These are phyloP conservation scores for Eolophus roseicapilla DNA, from an alignment of 2,113 vertebrate species.

Conservation along the genomic window DNA sequence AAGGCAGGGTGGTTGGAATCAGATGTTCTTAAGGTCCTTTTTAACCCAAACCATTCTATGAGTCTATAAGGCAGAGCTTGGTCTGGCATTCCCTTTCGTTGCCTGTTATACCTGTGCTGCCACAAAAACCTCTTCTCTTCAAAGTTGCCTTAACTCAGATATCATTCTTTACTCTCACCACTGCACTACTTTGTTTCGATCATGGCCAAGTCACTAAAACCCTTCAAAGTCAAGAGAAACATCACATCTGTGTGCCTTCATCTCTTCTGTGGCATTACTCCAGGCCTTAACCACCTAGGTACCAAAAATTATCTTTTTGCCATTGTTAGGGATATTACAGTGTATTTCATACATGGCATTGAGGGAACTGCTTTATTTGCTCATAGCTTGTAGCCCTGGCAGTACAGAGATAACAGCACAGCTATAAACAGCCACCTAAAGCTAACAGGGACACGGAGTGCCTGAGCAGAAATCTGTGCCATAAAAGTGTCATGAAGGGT, in stretches of 20 bases:
- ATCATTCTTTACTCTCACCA: background rate
- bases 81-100: background rate
- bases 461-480: background rate
- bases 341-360: background rate
- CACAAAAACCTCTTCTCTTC: background rate
- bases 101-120: background rate
- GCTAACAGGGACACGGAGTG: background rate
- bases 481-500: background rate
- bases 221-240: background rate
- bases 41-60: background rate
- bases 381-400: background rate
- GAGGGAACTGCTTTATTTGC: background rate
- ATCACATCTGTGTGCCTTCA: background rate
- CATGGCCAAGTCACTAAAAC: background rate
- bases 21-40: background rate
- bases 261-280: background rate
- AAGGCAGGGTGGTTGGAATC: rapidly evolving
- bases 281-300: background rate
- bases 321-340: background rate
- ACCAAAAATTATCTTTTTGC: background rate
- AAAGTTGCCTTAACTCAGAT: background rate
- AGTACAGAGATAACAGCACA: background rate
- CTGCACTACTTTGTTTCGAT: background rate
- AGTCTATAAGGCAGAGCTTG: background rate
- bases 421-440: background rate